Evolutionary conservation across 2,797 vertebrate genomes (phyloP), one percentile per base, ranked within the genome.

Genomic region (Molossus alvarezi): DNA sequence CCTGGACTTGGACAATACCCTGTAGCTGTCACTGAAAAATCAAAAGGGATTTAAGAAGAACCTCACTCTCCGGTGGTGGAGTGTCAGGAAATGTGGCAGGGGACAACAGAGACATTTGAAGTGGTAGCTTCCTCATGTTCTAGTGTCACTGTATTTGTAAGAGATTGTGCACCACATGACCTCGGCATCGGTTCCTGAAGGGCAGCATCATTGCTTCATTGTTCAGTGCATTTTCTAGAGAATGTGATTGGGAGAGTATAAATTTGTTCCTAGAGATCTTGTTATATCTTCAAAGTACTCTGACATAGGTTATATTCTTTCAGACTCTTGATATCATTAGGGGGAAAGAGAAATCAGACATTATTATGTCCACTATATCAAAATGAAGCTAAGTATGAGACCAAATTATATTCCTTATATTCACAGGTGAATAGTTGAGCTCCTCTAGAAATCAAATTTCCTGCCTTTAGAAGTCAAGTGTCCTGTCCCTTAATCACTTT

Each of bases 341-440:
- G 6, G 21, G 5, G 18, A 21, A 95, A 29, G 67, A 90, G 72
- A 94, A 86, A 83, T 58, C 15, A 90, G 76, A 33, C 25, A 83
- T 83, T 77, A 53, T 55, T 57, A n/a, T 87, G 25, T 5, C 15
- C 6, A 55, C 21, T 73, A 18, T 62, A 58, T 92, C 45, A 96
- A 76, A 57, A 1, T 79, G 18, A 72, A 86, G 87, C 15, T 79
- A 93, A 87, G 86, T 80, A 53, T 84, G 71, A 94, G 29, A 67
- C 4, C 9, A 45, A 84, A 14, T 29, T 73, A 11, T 41, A 37
- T 55, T 79, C 9, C 27, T 75, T 27, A 77, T 82, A 77, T 81
- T 69, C 71, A 89, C 6, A 92, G 72, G 1, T 60, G 21, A 86
- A 4, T 67, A 51, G 8, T 6, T 81, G 37, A 88, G 72, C 29